phyloP scores from a whole-genome alignment of 2,113 vertebrate species.

The Cynoglossus semilaevis region DNA sequence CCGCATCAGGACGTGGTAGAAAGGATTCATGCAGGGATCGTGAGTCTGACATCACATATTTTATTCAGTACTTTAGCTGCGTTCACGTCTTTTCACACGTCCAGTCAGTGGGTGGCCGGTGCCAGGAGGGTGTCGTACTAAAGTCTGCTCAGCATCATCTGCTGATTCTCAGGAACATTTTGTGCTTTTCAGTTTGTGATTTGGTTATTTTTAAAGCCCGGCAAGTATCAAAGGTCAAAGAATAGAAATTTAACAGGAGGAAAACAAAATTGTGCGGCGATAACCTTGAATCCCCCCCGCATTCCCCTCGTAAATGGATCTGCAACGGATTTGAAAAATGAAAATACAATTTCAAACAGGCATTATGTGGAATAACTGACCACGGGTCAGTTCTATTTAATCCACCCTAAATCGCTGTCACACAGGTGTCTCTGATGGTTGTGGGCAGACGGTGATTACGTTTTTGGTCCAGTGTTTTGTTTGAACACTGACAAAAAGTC shows the following conservation, averaged over 20 bases:
- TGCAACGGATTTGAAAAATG: too few species aligned
- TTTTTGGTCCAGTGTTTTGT: too few species aligned
- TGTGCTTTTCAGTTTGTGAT: constrained; percentile 1
- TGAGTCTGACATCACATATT: constrained; percentile 23
- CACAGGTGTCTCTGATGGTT: background rate
- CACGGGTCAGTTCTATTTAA: too few species aligned
- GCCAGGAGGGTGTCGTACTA: constrained; percentile 25
- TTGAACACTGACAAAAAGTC: too few species aligned
- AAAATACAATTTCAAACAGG: background rate
- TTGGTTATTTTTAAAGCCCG: background rate
- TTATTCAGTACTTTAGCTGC: constrained; percentile 17
- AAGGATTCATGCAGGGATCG: background rate
- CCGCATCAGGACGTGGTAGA: background rate
- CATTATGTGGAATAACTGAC: background rate
- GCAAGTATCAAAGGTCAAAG: background rate
- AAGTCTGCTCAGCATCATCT: constrained; percentile 6
- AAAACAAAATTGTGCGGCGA: too few species aligned
- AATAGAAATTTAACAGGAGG: background rate
- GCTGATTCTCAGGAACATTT: constrained; percentile 24
- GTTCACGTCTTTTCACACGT: constrained; percentile 30
- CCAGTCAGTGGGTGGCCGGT: background rate
- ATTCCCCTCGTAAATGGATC: too few species aligned
- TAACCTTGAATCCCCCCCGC: too few species aligned
- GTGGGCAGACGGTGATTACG: background rate
- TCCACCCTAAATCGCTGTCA: background rate